These are phyloP conservation scores for Cossypha polioptera DNA, from an alignment of 2,797 vertebrate species.

Conservation along the genomic window DNA sequence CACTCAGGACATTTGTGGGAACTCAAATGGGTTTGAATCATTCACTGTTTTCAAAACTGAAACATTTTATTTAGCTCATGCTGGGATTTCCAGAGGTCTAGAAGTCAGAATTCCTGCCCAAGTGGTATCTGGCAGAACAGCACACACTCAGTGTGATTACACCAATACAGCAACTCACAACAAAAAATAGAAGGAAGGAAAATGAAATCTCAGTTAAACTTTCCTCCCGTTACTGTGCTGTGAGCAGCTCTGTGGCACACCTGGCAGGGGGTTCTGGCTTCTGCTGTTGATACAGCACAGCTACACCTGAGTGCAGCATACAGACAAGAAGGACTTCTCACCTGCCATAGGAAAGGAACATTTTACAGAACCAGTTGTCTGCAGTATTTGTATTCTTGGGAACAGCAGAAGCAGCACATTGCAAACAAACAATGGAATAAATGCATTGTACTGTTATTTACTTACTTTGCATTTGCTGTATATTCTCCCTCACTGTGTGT, in stretches of 20 bases:
- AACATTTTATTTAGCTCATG: neutral
- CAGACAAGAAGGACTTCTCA: neutral
- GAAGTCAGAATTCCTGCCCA: neutral
- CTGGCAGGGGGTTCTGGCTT: neutral
- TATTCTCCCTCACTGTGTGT: neutral
- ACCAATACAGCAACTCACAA: neutral
- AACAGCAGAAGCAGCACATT: neutral
- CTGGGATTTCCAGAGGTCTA: neutral
- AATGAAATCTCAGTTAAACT: neutral
- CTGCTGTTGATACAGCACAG: neutral
- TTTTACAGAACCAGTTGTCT: neutral
- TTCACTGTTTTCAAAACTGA: neutral
- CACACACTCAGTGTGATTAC: neutral
- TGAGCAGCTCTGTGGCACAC: neutral
- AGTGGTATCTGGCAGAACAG: neutral
- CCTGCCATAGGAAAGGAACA: neutral
- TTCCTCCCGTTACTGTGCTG: rapidly evolving
- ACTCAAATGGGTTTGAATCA: neutral
- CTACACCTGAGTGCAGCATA: neutral
- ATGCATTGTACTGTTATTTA: neutral
- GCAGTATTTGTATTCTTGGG: neutral
- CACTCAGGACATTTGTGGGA: neutral
- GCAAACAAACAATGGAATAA: slow-evolving; percentile 7
- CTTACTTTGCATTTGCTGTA: slow-evolving; percentile 2
- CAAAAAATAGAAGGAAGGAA: neutral